Evolutionary conservation across 2,888 invertebrate species (phyloP).

Genomic region (Oscheius sp.): DNA sequence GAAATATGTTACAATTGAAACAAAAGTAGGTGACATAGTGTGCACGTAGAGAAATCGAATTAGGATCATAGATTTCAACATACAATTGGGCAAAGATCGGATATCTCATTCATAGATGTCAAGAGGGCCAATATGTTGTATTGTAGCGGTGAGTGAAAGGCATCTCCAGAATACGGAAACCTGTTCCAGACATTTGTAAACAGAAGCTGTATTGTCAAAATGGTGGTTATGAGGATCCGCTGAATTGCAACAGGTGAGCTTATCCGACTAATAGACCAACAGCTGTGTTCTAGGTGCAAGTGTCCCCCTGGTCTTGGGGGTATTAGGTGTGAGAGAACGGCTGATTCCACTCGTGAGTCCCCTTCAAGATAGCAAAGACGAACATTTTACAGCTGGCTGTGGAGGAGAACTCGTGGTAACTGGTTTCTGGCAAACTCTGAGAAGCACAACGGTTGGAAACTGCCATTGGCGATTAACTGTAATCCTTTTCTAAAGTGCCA

Average conservation of each 20-base stretch:
- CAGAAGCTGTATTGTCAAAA: slow-evolving; percentile 47
- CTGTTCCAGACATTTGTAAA: slow-evolving; percentile 55
- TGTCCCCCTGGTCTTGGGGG: slow-evolving; percentile 60
- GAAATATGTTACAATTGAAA: slow-evolving; percentile 60
- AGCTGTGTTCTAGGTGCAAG: slow-evolving; percentile 43
- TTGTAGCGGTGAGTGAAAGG: slow-evolving; percentile 49
- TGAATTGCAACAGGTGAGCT: slow-evolving; percentile 44
- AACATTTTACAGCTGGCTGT: slow-evolving; percentile 48
- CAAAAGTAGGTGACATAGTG: slow-evolving; percentile 36
- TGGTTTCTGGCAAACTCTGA: slow-evolving; percentile 50
- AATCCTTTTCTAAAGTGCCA: not conserved
- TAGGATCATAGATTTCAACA: slow-evolving; percentile 61
- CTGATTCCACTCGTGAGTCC: slow-evolving; percentile 34
- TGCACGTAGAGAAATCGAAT: not conserved
- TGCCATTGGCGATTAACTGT: slow-evolving; percentile 57
- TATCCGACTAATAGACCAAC: not conserved
- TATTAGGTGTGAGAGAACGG: slow-evolving; percentile 47
- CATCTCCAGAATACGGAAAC: not conserved
- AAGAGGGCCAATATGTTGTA: slow-evolving; percentile 60
- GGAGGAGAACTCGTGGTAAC: slow-evolving; percentile 58
- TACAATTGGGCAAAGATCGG: slow-evolving; percentile 62
- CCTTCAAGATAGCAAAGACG: not conserved
- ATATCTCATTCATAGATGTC: slow-evolving; percentile 62
- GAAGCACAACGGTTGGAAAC: slow-evolving; percentile 46
- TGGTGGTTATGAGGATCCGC: slow-evolving; percentile 61